These are phyloP conservation scores for Boleophthalmus pectinirostris DNA, from an alignment of 2,113 vertebrate species.

Conservation along the genomic window DNA sequence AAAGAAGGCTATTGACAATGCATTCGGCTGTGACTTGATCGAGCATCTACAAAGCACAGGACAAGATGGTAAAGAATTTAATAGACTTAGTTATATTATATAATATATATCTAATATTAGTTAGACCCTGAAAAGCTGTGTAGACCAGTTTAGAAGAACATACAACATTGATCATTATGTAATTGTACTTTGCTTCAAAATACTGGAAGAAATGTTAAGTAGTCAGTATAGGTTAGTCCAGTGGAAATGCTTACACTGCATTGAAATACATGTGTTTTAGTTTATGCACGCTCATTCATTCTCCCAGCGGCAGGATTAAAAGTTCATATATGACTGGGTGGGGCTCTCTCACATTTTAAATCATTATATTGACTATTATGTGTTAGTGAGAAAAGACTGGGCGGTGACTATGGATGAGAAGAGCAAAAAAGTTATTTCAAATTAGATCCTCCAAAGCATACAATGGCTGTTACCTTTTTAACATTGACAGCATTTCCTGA, in stretches of 20 bases:
- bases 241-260: background rate
- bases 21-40: constrained; percentile 95
- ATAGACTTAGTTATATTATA: constrained; percentile 8
- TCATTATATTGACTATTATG: constrained; percentile 41
- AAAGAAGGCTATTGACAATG: constrained; percentile 90
- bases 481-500: background rate
- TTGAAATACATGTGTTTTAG: constrained; percentile 37
- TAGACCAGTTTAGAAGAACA: background rate
- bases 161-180: background rate
- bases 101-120: too few species aligned
- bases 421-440: constrained; percentile 13
- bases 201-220: background rate
- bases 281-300: constrained; percentile 52
- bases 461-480: background rate
- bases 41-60: constrained; percentile 93
- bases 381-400: constrained; percentile 41
- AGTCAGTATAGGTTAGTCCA: constrained; percentile 26
- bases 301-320: constrained; percentile 50
- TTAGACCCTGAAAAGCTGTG: background rate
- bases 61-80: constrained; percentile 90
- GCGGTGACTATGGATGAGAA: constrained; percentile 32
- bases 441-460: background rate
- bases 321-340: constrained; percentile 63
- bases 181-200: background rate
- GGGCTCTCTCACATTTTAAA: constrained; percentile 56